phyloP scores from a whole-genome alignment of 2,797 vertebrate species.

The Cichlasoma orientale region DNA sequence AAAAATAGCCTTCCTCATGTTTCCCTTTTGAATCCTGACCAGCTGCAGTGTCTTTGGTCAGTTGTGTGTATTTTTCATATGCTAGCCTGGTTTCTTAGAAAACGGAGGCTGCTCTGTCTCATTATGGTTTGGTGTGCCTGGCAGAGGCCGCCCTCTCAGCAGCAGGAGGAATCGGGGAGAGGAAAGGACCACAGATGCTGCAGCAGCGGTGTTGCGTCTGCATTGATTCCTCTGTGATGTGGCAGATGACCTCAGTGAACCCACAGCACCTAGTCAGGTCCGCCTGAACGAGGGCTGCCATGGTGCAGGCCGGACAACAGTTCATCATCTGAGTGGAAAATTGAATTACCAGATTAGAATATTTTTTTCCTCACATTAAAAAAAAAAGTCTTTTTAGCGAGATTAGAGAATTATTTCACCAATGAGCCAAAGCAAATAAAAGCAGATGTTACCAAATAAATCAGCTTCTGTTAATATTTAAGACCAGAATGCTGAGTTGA shows the following conservation, averaged over 20 bases:
- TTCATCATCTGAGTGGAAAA: background rate
- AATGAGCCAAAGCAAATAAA: background rate
- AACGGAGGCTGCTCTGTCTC: constrained; percentile 43
- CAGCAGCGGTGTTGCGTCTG: constrained; percentile 56
- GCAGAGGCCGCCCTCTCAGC: constrained; percentile 4
- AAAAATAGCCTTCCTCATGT: constrained; percentile 33
- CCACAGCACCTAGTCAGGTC: constrained; percentile 44
- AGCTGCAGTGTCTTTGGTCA: constrained; percentile 16
- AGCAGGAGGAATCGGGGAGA: constrained; percentile 23
- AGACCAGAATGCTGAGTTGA: background rate
- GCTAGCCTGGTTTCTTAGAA: constrained; percentile 44
- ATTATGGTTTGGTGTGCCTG: constrained; percentile 41
- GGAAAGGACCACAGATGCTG: constrained; percentile 48
- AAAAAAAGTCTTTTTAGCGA: background rate
- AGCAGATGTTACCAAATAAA: background rate
- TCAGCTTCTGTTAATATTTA: background rate
- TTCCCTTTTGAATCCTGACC: background rate
- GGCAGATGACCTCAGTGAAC: constrained; percentile 70
- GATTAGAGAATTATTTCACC: background rate
- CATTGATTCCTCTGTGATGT: constrained; percentile 64
- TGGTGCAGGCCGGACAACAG: constrained; percentile 4
- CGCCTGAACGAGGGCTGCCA: constrained; percentile 46
- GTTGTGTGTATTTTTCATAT: constrained; percentile 27
- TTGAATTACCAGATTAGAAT: background rate
- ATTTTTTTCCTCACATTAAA: background rate